A percentile compares a stretch with the other conserved stretches of the same genome.
Evolutionary conservation across 2,888 invertebrate genomes (phyloP).

Genomic region (Drepana falcataria): DNA sequence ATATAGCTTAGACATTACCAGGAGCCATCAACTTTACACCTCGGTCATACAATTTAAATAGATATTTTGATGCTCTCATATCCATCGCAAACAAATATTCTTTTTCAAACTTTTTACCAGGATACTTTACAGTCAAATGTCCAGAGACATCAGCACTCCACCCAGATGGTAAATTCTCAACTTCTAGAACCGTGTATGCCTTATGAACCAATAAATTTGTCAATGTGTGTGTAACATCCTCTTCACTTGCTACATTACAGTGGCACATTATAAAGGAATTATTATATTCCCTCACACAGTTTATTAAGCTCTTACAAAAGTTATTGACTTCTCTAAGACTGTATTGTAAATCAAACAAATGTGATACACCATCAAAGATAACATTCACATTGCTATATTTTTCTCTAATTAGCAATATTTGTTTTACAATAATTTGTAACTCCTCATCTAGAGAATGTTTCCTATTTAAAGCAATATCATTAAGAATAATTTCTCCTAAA

Average conservation of each 20-base stretch:
- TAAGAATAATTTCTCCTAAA: slow-evolving; percentile 43
- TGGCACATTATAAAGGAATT: slow-evolving; percentile 71
- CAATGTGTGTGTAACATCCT: slow-evolving; percentile 78
- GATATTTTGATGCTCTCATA: slow-evolving; percentile 57
- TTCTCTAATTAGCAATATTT: slow-evolving; percentile 47
- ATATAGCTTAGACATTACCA: slow-evolving; percentile 67
- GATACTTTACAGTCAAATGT: slow-evolving; percentile 76
- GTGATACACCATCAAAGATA: slow-evolving; percentile 85
- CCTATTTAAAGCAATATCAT: slow-evolving; percentile 33
- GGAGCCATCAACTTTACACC: slow-evolving; percentile 86
- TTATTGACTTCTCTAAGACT: slow-evolving; percentile 68
- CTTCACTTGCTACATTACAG: slow-evolving; percentile 78
- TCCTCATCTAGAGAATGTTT: slow-evolving; percentile 53
- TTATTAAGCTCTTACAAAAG: slow-evolving; percentile 69
- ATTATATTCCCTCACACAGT: slow-evolving; percentile 42
- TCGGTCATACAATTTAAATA: slow-evolving; percentile 86
- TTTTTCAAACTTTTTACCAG: slow-evolving; percentile 49
- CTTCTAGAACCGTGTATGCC: slow-evolving; percentile 80
- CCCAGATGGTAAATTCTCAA: slow-evolving; percentile 84
- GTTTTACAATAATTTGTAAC: slow-evolving; percentile 55
- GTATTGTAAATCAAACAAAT: slow-evolving; percentile 82
- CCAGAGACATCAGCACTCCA: slow-evolving; percentile 86
- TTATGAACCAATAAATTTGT: slow-evolving; percentile 81
- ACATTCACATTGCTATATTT: slow-evolving; percentile 69
- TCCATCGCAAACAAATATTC: slow-evolving; percentile 45